Evolutionary conservation across 2,797 vertebrate species (phyloP).

Genomic region (Acanthurus tractus): DNA sequence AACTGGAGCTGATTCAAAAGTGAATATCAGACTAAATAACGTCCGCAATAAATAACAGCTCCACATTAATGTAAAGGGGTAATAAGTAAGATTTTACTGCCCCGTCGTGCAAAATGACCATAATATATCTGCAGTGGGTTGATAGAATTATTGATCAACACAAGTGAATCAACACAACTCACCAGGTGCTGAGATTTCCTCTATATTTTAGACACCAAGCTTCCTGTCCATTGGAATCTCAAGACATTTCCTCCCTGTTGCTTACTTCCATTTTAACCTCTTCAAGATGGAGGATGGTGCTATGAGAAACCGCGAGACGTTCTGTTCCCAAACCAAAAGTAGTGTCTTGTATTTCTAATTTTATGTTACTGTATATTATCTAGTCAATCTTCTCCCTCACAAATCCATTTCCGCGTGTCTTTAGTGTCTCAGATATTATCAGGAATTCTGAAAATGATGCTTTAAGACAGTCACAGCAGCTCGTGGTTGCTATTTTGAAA

Average conservation of each 20-base stretch:
- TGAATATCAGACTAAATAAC: conserved; percentile 67
- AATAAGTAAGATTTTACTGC: conserved; percentile 77
- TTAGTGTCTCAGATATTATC: conserved; percentile 41
- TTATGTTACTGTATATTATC: conserved; percentile 15
- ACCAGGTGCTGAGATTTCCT: conserved; percentile 57
- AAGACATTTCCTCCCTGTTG: not conserved
- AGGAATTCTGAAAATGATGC: conserved; percentile 31
- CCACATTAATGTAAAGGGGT: conserved; percentile 68
- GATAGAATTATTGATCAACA: conserved; percentile 74
- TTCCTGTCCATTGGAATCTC: conserved; percentile 36
- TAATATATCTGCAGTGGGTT: conserved; percentile 70
- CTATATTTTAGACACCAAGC: conserved; percentile 39
- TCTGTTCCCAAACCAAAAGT: conserved; percentile 4
- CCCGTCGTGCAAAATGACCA: conserved; percentile 61
- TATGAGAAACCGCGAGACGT: conserved; percentile 5
- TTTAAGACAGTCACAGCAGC: conserved; percentile 41
- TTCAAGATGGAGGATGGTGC: not conserved
- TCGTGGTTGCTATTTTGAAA: conserved; percentile 37
- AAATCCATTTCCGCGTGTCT: conserved; percentile 5
- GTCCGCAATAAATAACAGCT: conserved; percentile 68
- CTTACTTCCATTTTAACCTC: conserved; percentile 23
- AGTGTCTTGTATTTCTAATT: conserved; percentile 7
- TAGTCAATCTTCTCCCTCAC: conserved; percentile 15
- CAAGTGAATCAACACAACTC: conserved; percentile 72
- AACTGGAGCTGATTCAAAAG: conserved; percentile 53